Base-by-base conservation (phyloP, 2,797 vertebrate species). In the Clarias laeviceps region DNA sequence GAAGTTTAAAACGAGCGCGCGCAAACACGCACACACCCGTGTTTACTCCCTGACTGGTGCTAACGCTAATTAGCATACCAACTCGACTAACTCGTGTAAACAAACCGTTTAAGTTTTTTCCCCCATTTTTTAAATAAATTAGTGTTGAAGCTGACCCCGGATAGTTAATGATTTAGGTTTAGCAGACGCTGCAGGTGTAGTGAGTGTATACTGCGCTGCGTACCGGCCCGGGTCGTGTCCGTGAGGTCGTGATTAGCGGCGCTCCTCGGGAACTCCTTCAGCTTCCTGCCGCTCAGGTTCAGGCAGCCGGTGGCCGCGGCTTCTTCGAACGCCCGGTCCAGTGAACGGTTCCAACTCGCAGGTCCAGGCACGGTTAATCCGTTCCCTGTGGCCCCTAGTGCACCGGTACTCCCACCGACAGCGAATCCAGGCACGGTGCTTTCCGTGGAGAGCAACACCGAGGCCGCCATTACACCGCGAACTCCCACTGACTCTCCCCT, bases 251-350 rank as follows among this genome's bases (percentile, higher is more conserved):
- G 97, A 94, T 93, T 95, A 90, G 94, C 94, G 89, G 97, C 97
- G 94, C 96, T 96, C 91, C 97, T 96, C 91, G 98, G 98, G 87
- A 97, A 99, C 94, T 99, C 98, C 93, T 98, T 97, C 92, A 99
- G 96, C 90, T 99, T 99, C 97, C 98, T 96, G 96, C 98, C 98
- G 94, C 97, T 98, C 87, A 99, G 93, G 92, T 96, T 98, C 68
- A 99, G 96, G 68, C 93, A 91, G 83, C 98, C 97, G 86, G 96
- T 98, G 86, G 96, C 94, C 89, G 96, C 94, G 72, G 97, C 97
- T 92, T 99, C 98, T 88, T 99, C 98, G 88, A 99, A 91, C 4
- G 98, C 96, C 86, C 98, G 95, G 87, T 99, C 98, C 74, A 99
- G 88, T 0, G 97, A 97, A 0, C 98, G 97, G 92, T 96, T 98